Conservation (phyloP, 1,140 invertebrate species). For the Coenobita brevimanus region DNA sequence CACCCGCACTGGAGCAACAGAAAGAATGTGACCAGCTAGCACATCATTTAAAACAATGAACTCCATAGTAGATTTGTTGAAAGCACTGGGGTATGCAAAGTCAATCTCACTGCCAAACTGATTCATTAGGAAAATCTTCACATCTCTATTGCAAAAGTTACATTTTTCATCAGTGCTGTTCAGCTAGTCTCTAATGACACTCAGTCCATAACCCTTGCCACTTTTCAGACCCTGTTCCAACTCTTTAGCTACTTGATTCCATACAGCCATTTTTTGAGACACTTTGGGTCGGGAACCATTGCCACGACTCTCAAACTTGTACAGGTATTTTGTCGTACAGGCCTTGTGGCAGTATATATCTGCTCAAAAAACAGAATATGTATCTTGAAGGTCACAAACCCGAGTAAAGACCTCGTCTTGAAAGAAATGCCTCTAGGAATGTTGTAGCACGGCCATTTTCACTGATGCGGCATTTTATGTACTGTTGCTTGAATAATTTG, state of each 20-base stretch:
- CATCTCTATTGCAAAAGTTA: slow-evolving; percentile 27
- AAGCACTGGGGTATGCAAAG: slow-evolving; percentile 21
- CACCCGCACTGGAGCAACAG: background rate
- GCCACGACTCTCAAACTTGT: slow-evolving; percentile 21
- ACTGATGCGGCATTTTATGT: slow-evolving; percentile 3
- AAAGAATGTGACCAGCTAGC: slow-evolving; percentile 12
- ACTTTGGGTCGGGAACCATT: background rate
- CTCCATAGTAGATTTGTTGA: background rate
- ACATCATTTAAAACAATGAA: slow-evolving; percentile 13
- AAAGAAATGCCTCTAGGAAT: slow-evolving; percentile 11
- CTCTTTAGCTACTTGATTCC: slow-evolving; percentile 11
- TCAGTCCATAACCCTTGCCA: slow-evolving; percentile 22
- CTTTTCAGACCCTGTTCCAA: slow-evolving; percentile 17
- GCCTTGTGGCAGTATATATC: slow-evolving; percentile 20
- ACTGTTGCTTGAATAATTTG: background rate
- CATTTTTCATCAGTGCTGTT: slow-evolving; percentile 25
- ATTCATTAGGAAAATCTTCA: too few relatives aligned
- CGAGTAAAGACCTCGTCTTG: slow-evolving; percentile 15
- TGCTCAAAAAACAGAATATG: background rate
- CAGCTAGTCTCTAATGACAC: slow-evolving; percentile 33
- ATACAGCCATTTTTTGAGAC: slow-evolving; percentile 7
- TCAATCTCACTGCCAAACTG: slow-evolving; percentile 27
- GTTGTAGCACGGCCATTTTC: slow-evolving; percentile 3
- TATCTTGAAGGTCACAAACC: slow-evolving; percentile 5
- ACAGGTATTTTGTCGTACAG: slow-evolving; percentile 5